phyloP scores from a whole-genome alignment of 2,113 vertebrate genomes.

The Plotosus lineatus region DNA sequence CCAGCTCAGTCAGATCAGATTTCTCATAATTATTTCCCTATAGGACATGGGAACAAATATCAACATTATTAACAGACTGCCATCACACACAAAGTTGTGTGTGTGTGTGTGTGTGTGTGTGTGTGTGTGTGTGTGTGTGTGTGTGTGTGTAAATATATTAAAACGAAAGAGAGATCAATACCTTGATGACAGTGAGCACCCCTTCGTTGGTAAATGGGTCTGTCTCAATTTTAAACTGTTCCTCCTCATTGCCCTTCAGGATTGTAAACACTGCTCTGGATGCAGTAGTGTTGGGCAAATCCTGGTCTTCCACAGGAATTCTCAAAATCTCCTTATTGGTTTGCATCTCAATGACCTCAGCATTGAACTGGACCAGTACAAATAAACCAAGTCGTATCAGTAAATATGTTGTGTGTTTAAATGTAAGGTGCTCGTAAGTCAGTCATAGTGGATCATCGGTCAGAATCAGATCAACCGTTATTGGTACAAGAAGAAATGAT shows the following conservation, averaged over 20 bases:
- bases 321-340: conserved; percentile 51
- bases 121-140: too few species aligned
- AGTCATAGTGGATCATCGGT: too few species aligned
- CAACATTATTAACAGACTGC: not conserved
- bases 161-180: too few species aligned
- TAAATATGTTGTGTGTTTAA: not conserved
- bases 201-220: conserved; percentile 80
- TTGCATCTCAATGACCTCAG: conserved; percentile 55
- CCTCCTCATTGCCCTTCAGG: conserved; percentile 68
- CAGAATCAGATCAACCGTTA: too few species aligned
- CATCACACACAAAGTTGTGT: too few species aligned
- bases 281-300: conserved; percentile 65
- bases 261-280: conserved; percentile 74
- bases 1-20: conserved; percentile 30
- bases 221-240: conserved; percentile 68
- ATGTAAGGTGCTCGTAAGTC: not conserved
- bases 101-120: too few species aligned
- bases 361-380: conserved; percentile 57
- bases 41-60: not conserved
- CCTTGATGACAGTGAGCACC: conserved; percentile 76
- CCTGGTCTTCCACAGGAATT: conserved; percentile 73
- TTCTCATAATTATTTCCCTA: conserved; percentile 72
- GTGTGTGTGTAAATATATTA: too few species aligned
- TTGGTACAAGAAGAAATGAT: too few species aligned
- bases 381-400: not conserved